These are phyloP conservation scores for Garrulus glandarius DNA, from an alignment of 2,797 vertebrate genomes.

Conservation along the genomic window DNA sequence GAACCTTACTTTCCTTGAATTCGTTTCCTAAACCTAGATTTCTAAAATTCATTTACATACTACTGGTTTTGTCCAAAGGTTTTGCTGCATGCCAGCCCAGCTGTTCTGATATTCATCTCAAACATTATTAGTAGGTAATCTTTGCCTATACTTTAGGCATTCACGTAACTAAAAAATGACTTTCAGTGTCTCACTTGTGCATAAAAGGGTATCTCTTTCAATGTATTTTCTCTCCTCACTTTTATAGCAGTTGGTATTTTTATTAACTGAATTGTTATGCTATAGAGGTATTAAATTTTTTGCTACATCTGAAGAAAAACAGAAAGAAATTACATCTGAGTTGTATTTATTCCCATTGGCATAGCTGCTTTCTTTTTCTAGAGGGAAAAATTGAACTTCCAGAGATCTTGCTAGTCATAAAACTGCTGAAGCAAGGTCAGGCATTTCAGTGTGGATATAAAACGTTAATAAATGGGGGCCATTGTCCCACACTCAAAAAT, in stretches of 20 bases:
- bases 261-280: neutral
- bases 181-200: neutral
- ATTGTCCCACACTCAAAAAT: constrained; percentile 50
- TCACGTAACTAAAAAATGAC: neutral
- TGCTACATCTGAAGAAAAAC: neutral
- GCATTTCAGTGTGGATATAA: constrained; percentile 43
- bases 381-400: constrained; percentile 4
- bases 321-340: neutral
- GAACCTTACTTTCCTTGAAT: neutral
- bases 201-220: neutral
- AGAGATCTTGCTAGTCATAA: constrained; percentile 52
- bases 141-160: neutral
- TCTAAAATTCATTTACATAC: neutral
- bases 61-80: neutral
- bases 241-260: neutral
- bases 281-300: neutral
- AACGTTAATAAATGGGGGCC: constrained; percentile 42
- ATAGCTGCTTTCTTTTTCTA: constrained; percentile 1
- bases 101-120: neutral
- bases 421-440: constrained; percentile 67
- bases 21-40: neutral
- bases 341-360: neutral
- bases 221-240: neutral
- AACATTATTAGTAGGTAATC: neutral
- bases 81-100: neutral